Base-by-base conservation (phyloP, 2,888 invertebrate species). In the Pollenia amentaria region DNA sequence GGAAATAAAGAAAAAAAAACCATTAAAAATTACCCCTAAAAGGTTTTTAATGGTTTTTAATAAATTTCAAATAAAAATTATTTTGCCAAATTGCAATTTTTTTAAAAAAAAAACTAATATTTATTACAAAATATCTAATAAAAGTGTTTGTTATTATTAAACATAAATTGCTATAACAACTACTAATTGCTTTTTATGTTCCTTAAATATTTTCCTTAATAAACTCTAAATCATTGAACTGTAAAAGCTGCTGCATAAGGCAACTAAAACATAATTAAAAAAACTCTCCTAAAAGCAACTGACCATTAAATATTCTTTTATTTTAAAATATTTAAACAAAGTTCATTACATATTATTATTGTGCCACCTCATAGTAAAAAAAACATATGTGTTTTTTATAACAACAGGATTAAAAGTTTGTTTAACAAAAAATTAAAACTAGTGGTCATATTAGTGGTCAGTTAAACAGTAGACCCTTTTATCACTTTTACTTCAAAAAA, bases 1-100 rank as follows among this genome's bases (percentile, higher is more conserved):
- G 78, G 48, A 76, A 78, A 78, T 29, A 4, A 29, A 29, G 6
- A 29, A 29, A 29, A 29, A 29, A 46, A 72, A 87, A 77, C 72
- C 87, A 84, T 84, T 84, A 67, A 84, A 87, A 87, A 87, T 80
- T 87, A 77, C 80, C 87, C 84, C 73, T 84, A 87, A 87, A 77
- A 80, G 79, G 84, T 77, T 84, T 77, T 86, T 82, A 85, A 85
- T 85, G 73, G 62, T 42, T 85, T 73, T 72, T 69, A 79, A 78
- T 70, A 84, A 79, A 44, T 73, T 72, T 76, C 9, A 60, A 81
- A 42, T 21, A 9, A 65, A 73, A 48, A 62, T 53, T 64, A 67
- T 72, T 73, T 73, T 73, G 60, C 16, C 65, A 73, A 81, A 85
- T 60, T 60, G 29, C 38, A 44, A 62, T 44, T 53, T 65, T 6